Conservation (phyloP, 2,888 invertebrate genomes). For the Adelognathus sp. region DNA sequence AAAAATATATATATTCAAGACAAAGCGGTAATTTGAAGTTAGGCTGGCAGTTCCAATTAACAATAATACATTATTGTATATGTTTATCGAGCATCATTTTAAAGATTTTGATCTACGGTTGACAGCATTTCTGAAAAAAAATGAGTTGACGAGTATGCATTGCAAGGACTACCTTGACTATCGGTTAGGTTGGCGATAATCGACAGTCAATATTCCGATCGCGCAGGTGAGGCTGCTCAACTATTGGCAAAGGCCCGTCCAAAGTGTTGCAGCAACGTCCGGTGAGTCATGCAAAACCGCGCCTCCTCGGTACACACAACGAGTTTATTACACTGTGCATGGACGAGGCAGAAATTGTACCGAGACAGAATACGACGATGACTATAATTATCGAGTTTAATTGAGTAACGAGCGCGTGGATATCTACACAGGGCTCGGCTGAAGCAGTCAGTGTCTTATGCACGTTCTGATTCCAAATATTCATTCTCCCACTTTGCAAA, state of each 20-base stretch:
- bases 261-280: constrained; percentile 51
- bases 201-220: not conserved
- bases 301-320: constrained; percentile 32
- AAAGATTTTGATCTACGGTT: no score
- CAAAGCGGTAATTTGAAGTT: no score
- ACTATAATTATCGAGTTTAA: constrained; percentile 75
- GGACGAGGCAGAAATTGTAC: constrained; percentile 3
- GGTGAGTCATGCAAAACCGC: constrained; percentile 52
- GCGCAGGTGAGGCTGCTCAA: not conserved
- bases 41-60: no score
- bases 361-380: constrained; percentile 16
- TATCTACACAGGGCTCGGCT: constrained; percentile 15
- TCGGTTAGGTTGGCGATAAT: constrained; percentile 3
- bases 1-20: no score
- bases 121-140: not conserved
- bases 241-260: constrained; percentile 23
- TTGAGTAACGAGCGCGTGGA: constrained; percentile 70
- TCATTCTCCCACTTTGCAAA: no score
- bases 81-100: no score
- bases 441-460: not conserved
- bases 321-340: no score
- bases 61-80: no score
- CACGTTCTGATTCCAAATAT: constrained; percentile 28
- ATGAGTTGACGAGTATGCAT: no score
- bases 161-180: no score